These are phyloP conservation scores for Callimorpha dominula DNA, from an alignment of 2,888 invertebrate genomes.

Conservation along the genomic window DNA sequence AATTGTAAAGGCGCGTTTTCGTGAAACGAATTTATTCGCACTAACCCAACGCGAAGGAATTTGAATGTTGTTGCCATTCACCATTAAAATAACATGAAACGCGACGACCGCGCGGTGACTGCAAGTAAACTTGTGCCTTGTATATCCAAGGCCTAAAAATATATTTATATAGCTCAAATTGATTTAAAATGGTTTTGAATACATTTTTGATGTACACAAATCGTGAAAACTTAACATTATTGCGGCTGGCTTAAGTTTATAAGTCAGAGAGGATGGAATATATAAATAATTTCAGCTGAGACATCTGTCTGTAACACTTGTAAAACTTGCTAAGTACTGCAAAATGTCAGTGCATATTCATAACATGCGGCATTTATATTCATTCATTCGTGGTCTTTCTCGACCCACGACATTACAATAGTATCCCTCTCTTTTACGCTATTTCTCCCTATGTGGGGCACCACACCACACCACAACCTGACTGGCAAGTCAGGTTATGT, in stretches of 20 bases:
- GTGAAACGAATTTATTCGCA: too few relatives aligned
- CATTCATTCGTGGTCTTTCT: neutral
- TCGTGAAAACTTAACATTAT: neutral
- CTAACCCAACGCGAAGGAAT: neutral
- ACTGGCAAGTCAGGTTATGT: too few relatives aligned
- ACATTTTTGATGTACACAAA: neutral
- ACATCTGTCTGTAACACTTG: neutral
- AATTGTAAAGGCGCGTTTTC: neutral
- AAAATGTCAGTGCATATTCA: neutral
- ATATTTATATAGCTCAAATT: neutral
- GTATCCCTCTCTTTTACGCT: neutral
- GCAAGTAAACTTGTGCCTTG: neutral
- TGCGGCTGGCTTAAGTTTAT: too few relatives aligned
- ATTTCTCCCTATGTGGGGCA: neutral
- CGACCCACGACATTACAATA: neutral
- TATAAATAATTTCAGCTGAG: neutral
- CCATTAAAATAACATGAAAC: neutral
- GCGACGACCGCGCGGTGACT: accelerated
- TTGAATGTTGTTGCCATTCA: neutral
- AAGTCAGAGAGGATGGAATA: neutral
- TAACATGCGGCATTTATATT: neutral
- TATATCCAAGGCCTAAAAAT: neutral
- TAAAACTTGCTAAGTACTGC: neutral
- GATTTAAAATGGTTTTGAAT: neutral
- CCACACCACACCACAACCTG: too few relatives aligned